These are phyloP conservation scores for Brachyopa scutellaris DNA, from an alignment of 2,888 invertebrate genomes.

Conservation along the genomic window DNA sequence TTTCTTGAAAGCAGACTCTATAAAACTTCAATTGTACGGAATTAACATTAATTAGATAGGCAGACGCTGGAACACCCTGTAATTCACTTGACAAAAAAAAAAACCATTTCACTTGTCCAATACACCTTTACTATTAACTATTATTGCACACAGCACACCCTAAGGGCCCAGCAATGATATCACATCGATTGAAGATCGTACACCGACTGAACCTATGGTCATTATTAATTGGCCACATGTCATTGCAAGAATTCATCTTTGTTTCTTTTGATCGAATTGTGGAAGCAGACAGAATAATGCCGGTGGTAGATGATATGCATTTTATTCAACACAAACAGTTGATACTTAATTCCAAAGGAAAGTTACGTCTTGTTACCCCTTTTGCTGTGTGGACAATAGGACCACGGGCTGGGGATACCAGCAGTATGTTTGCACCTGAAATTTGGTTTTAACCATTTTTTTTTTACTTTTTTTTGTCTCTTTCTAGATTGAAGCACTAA, in stretches of 20 bases:
- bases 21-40: conserved; percentile 15
- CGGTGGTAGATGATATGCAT: not conserved
- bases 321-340: conserved; percentile 16
- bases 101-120: not conserved
- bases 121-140: conserved; percentile 49
- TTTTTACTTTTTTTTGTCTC: not conserved
- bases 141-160: too few relatives aligned
- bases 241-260: conserved; percentile 53
- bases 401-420: conserved; percentile 7
- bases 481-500: conserved; percentile 18
- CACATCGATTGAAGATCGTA: not conserved
- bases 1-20: too few relatives aligned
- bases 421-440: not conserved
- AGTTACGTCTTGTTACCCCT: not conserved
- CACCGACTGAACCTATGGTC: conserved; percentile 36
- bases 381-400: not conserved
- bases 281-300: not conserved
- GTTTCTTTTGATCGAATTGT: conserved; percentile 45
- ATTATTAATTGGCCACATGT: conserved; percentile 5
- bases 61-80: not conserved
- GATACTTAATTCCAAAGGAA: conserved; percentile 18
- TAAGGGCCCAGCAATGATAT: too few relatives aligned
- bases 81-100: conserved; percentile 21
- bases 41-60: conserved; percentile 16
- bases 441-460: not conserved